Evolutionary conservation across 2,113 vertebrate genomes (phyloP).

Genomic region (Spermophilus dauricus): DNA sequence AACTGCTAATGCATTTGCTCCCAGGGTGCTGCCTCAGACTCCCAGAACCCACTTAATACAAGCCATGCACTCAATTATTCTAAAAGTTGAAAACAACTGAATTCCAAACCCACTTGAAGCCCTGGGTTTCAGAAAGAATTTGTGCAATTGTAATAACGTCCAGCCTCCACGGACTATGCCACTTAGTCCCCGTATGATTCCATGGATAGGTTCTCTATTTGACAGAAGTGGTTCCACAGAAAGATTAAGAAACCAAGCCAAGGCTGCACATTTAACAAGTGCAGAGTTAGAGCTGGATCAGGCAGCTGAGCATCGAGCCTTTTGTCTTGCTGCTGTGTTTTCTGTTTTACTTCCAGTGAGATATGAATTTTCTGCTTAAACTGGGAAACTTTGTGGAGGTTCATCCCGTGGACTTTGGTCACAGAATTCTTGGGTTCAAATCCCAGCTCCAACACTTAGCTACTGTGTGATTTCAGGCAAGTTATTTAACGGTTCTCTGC

Average conservation of each 20-base stretch:
- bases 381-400: background rate
- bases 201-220: background rate
- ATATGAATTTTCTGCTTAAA: background rate
- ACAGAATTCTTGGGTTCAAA: background rate
- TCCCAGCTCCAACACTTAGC: background rate
- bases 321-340: background rate
- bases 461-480: background rate
- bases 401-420: background rate
- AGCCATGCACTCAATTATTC: background rate
- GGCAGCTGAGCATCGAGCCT: background rate
- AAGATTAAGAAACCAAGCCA: background rate
- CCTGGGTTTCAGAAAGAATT: background rate
- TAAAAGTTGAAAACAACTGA: background rate
- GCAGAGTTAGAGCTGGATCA: background rate
- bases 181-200: background rate
- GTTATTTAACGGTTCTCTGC: background rate
- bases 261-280: background rate
- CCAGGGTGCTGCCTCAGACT: background rate
- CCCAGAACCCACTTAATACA: background rate
- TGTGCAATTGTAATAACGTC: background rate
- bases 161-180: background rate
- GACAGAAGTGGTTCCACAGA: background rate
- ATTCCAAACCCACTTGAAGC: background rate
- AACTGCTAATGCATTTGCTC: background rate
- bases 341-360: background rate